Percentiles rank a stretch among this genome's conserved stretches.
phyloP scores from a whole-genome alignment of 2,113 vertebrate species.

The Sphaerodactylus townsendi region DNA sequence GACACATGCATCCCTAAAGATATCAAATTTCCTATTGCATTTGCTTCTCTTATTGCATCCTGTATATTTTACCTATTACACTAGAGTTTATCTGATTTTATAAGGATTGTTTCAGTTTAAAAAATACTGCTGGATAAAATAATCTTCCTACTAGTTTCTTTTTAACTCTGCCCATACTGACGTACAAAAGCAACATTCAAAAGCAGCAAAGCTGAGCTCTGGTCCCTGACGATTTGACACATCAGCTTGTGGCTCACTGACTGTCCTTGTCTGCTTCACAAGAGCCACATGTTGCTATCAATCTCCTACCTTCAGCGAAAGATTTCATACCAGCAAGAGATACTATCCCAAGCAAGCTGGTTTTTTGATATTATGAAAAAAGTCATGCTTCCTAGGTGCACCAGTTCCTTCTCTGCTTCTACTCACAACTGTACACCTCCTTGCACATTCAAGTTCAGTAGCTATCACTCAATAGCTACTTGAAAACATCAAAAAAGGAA shows the following conservation, averaged over 20 bases:
- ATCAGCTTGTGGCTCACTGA: background rate
- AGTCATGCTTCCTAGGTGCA: background rate
- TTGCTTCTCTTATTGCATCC: no score
- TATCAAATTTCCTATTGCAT: no score
- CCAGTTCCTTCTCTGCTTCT: background rate
- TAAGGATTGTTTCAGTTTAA: rapidly evolving
- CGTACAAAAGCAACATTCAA: background rate
- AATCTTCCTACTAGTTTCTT: background rate
- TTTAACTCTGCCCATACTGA: background rate
- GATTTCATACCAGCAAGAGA: background rate
- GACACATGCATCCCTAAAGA: no score
- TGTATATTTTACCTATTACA: no score
- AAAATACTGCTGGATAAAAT: background rate
- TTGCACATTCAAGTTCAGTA: background rate
- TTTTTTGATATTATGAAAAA: background rate
- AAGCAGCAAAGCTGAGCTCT: background rate
- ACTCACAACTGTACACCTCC: background rate
- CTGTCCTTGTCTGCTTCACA: background rate
- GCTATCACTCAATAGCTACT: background rate
- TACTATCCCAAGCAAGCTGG: background rate
- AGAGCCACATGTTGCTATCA: background rate
- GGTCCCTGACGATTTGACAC: background rate
- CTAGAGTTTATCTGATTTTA: background rate
- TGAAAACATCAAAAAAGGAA: background rate
- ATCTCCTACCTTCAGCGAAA: background rate